phyloP scores from a whole-genome alignment of 1,140 invertebrate genomes.

The Nasonia longicornis region DNA sequence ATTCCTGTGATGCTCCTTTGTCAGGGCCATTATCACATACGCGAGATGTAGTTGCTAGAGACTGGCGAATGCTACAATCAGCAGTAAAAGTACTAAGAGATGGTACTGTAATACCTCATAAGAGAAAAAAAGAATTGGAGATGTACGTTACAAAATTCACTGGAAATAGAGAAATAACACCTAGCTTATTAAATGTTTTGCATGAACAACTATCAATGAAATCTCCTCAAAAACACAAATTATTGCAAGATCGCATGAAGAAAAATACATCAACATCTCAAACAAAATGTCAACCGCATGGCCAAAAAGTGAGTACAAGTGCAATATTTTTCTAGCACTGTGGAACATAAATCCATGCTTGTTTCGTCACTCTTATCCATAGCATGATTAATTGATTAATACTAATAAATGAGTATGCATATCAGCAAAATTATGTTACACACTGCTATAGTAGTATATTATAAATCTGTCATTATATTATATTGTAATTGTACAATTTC shows the following conservation, averaged over 20 bases:
- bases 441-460: too few relatives aligned
- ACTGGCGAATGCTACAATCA: conserved; percentile 73
- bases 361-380: too few relatives aligned
- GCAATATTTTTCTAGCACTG: not conserved
- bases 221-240: conserved; percentile 13
- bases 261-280: conserved; percentile 45
- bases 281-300: conserved; percentile 56
- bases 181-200: conserved; percentile 67
- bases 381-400: too few relatives aligned
- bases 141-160: conserved; percentile 67
- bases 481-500: conserved; percentile 46
- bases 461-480: conserved; percentile 8
- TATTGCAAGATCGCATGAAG: conserved; percentile 1
- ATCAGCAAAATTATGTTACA: too few relatives aligned
- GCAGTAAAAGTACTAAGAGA: conserved; percentile 76
- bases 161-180: conserved; percentile 63
- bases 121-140: conserved; percentile 69
- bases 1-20: conserved; percentile 76
- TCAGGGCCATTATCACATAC: conserved; percentile 57
- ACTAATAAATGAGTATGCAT: too few relatives aligned
- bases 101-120: conserved; percentile 69
- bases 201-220: conserved; percentile 53
- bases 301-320: conserved; percentile 56
- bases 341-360: too few relatives aligned
- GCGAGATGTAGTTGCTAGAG: conserved; percentile 51